Evolutionary conservation across 2,113 vertebrate species (phyloP), one percentile per base, ranked within the genome.

Genomic region (Tiliqua scincoides): DNA sequence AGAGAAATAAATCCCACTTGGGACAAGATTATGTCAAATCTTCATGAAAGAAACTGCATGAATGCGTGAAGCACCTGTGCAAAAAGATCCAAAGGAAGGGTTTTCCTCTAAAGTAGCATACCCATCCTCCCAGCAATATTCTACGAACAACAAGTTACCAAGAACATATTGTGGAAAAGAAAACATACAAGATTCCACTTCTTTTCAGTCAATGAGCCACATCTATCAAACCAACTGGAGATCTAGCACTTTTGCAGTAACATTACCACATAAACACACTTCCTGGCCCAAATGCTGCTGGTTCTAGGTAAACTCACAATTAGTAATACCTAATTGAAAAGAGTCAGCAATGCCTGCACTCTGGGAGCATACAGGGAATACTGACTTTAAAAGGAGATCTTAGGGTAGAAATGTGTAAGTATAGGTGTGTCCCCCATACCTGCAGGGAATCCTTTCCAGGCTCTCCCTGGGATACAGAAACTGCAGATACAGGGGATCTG

Each of bases 331-430:
- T n/a, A n/a, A n/a, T n/a, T n/a, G n/a, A n/a, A n/a, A n/a, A n/a
- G n/a, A n/a, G 43, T 27, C 54, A 87, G 62, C 14, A 54, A 9
- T 35, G 70, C 87, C 86, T 8, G 81, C 23, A 57, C 18, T 82
- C 85, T 89, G 87, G 30, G 71, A 79, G 85, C 52, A 92, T 79
- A 79, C 9, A 85, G 48, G 85, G 17, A 18, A 63, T 83, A 86
- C 89, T 30, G 54, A 84, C 84, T 40, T 21, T 3, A 70, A 76
- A 25, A 59, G 4, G 48, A 18, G 9, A 11, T 79, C 25, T 59
- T 1, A 67, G 88, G 85, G 84, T 73, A 79, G 74, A 85, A 91
- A 82, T 35, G 73, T 88, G 54, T 18, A 48, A 2, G 71, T 62
- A 75, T n/a, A n/a, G n/a, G n/a, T n/a, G n/a, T n/a, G n/a, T n/a